Percentiles rank a stretch among this genome's conserved stretches.
These are phyloP conservation scores for Sussaba pulchella DNA, from an alignment of 2,888 invertebrate genomes.

Conservation along the genomic window DNA sequence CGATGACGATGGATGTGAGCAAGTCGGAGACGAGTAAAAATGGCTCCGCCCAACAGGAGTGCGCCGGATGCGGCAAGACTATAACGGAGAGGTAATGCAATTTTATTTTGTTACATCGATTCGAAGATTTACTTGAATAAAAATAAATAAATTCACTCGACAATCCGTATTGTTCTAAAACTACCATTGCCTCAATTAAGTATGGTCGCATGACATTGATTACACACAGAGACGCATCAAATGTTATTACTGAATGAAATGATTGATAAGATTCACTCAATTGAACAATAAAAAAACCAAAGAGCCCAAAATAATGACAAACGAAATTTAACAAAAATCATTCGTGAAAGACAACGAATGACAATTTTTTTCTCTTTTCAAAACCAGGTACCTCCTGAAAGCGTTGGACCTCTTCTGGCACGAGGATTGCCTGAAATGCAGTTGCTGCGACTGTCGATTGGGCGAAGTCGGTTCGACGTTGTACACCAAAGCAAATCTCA, in stretches of 20 bases:
- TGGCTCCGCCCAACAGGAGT: conserved; percentile 89
- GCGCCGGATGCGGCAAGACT: conserved; percentile 97
- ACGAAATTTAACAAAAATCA: not conserved
- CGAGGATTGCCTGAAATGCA: conserved; percentile 98
- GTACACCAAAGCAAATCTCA: conserved; percentile 97
- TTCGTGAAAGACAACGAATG: not conserved
- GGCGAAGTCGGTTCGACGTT: conserved; percentile 98
- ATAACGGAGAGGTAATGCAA: conserved; percentile 90
- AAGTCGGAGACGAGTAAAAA: conserved; percentile 88
- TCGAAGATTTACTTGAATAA: too few species aligned
- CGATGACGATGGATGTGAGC: conserved; percentile 95
- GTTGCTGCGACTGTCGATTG: conserved; percentile 98
- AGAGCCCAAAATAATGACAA: too few species aligned
- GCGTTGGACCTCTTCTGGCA: conserved; percentile 98
- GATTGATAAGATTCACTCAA: too few species aligned
- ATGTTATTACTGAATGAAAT: too few species aligned
- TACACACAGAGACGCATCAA: too few species aligned
- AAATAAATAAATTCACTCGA: conserved; percentile 6
- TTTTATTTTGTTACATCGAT: too few species aligned
- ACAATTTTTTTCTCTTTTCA: not conserved
- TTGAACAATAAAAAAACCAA: too few species aligned
- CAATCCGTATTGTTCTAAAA: too few species aligned
- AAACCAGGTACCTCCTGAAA: conserved; percentile 91
- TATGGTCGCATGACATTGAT: too few species aligned
- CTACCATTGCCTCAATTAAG: too few species aligned